Base-by-base conservation (phyloP, 2,888 invertebrate genomes). In the Drosophila parthenogenetica region DNA sequence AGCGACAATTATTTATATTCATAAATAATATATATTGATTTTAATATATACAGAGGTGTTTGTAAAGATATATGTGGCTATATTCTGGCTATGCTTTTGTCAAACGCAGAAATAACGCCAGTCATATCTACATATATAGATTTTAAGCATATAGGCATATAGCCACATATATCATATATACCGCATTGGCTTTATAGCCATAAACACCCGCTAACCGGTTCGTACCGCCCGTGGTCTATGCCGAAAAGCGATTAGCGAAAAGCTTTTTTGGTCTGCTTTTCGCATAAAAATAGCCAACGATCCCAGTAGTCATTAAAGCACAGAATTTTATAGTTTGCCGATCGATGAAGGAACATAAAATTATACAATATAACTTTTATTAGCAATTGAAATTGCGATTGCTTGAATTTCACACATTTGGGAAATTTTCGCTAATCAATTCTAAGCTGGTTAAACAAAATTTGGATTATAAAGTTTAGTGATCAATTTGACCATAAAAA, bases 191-290 rank as follows among this genome's bases (percentile, higher is more conserved):
- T 43, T 32, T 53, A 42, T 53, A 39, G 48, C 59, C 3, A 35
- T 3, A 5, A 76, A 54, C 60, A 69, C 66, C 73, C 62, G 54
- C 53, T 48, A 79, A 84, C 81, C 74, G 77, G 81, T 73, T 81
- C 37, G 50, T 66, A 49, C 69, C 69, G 80, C 55, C 53, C 40
- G 13, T 25, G n/a, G 45, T 32, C 54, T 19, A 43, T 51, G 42
- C 58, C 37, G 43, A 64, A 64, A 42, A 60, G 11, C 43, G 32
- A 58, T 64, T 57, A 62, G 29, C 51, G 14, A 58, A 32, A 53
- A 68, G 48, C 39, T 59, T 55, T 25, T 63, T 68, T 69, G 46
- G 46, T 67, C 58, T 61, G 40, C 25, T 55, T 13, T 42, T 61
- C 37, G 43, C 50, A 63, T 74, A 66, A 55, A 79, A 84, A 81